Evolutionary conservation across 2,888 invertebrate species (phyloP), one percentile per base, ranked within the genome.

Genomic region (Epinotia nisella): DNA sequence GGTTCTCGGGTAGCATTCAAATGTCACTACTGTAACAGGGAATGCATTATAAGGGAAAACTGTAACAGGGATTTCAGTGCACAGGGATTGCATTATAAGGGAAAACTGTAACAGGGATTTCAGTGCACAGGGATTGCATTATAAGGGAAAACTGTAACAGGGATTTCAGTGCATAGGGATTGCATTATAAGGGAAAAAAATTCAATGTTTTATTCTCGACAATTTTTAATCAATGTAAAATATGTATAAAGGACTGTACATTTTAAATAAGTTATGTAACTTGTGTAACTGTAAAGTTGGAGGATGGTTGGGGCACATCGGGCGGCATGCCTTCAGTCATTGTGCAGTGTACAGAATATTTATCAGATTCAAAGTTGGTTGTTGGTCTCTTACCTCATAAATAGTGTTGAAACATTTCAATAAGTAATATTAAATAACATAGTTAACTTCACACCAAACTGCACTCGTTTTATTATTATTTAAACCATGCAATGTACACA

Each of bases 201-300:
- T 72, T 76, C 75, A 77, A 76, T 75, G 74, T 72, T 76, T 82
- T 82, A 81, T 86, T 89, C 84, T 90, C 85, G 89, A 90, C 89
- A 89, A 87, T 89, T 90, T 72, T 91, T 91, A 90, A 91, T 90
- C 85, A 85, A 87, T 87, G 88, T 89, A 90, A 89, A 90, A 88
- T 83, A 83, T 88, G 86, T 90, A 89, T 89, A 90, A 90, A 90
- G 86, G 81, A 86, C 90, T 90, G 90, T 90, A 90, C 88, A 90
- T 87, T 88, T 66, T 82, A 87, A 85, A 88, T 90, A 90, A 90
- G 88, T 89, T 89, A 85, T 84, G n/a, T 85, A 82, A 84, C 84
- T 82, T 83, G 83, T 81, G 80, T 83, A 87, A 88, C 84, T 64
- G 69, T 71, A 66, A 66, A 87, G 83, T 85, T 84, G 76, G 78